Evolutionary conservation across 2,888 invertebrate species (phyloP), one percentile per base, ranked within the genome.

Genomic region (Unio delphinus): DNA sequence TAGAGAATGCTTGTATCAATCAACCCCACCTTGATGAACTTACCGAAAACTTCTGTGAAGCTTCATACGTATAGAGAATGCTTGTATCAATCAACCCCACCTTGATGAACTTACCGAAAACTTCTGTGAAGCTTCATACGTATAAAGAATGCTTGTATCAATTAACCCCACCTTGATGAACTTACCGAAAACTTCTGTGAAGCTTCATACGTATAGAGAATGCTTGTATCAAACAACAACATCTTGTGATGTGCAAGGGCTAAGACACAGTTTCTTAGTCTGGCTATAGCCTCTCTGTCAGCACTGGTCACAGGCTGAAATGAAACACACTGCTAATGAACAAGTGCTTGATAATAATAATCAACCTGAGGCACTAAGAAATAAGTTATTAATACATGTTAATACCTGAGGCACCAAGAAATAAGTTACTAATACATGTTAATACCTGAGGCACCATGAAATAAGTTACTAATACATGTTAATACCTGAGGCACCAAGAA

Each of bases 201-300:
- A 86, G 95, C 95, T 81, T 97, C 96, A 89, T 94, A 98, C 0
- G 97, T 96, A 88, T 95, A 95, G 80, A 95, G 92, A 63, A 98
- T 95, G 45, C 45, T 45, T 45, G 45, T 45, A 87, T 98, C 97
- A 83, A 94, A 97, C 3, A 99, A 91, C 92, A 96, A 94, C 91
- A 98, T 94, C 87, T 95, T 95, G 78, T 95, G 95, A 34, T 95
- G 93, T 0, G 95, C 94, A 68, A 99, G 91, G 0, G 96, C 95
- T 63, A 95, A 90, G 75, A 99, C 94, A 88, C 97, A 97, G 90
- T 98, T 98, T 68, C 95, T 93, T 34, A 98, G 90, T 70, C 99
- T 92, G 0, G 94, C 94, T 86, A 99, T 96, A n/a, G 94, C 94
- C 90, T 96, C 95, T 67, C 98, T 92, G 80, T 95, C 95, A 0